phyloP scores from a whole-genome alignment of 2,113 vertebrate species.

The Tychaedon coryphoeus region DNA sequence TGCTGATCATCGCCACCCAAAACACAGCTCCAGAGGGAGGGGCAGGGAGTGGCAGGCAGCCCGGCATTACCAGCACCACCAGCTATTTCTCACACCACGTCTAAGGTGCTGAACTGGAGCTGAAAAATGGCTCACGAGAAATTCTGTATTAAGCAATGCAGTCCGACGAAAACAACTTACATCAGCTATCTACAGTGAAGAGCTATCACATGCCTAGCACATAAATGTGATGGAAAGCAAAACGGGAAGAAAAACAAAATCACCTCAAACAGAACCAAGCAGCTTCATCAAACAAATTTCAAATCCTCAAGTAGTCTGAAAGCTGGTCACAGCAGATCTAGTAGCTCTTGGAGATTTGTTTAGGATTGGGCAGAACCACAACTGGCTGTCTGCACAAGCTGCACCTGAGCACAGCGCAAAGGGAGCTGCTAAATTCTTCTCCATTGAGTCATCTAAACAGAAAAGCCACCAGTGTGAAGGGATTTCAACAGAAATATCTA shows the following conservation, averaged over 20 bases:
- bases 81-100: background rate
- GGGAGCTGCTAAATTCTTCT: background rate
- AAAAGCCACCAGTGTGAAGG: background rate
- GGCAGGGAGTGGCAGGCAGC: background rate
- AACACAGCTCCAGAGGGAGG: background rate
- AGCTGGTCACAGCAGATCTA: background rate
- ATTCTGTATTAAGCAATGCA: background rate
- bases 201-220: background rate
- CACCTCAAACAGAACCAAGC: background rate
- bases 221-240: background rate
- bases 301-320: background rate
- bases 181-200: background rate
- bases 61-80: background rate
- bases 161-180: background rate
- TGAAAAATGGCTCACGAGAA: background rate
- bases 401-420: accelerated
- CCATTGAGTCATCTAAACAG: background rate
- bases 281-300: background rate
- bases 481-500: background rate
- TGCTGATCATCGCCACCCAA: background rate
- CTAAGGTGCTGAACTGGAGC: background rate
- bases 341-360: background rate
- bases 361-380: background rate
- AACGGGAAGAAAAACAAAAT: background rate
- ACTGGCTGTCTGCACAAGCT: accelerated